Base-by-base conservation (phyloP, 2,797 vertebrate genomes). In the Atherinosoma microstoma region DNA sequence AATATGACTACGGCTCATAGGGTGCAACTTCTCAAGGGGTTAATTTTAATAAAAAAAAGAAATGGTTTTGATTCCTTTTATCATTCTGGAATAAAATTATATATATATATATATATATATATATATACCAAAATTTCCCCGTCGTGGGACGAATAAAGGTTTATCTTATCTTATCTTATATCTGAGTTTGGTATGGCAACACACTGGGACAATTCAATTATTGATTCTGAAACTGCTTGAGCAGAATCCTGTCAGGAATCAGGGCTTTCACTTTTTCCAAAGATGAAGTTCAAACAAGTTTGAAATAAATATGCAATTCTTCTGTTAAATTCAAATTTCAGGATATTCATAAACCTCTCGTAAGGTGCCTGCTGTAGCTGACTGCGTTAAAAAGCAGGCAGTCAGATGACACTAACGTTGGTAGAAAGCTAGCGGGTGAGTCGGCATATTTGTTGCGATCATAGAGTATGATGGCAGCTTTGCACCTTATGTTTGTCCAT, bases 201-300 rank as follows among this genome's bases (percentile, higher is more conserved):
- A 77, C 32, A 53, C 56, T 15, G 18, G 30, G 75, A 76, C 72
- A 60, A 56, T 81, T 36, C 40, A 53, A 58, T 42, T 72, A 81
- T 47, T 76, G 64, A 71, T 85, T 79, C 83, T 22, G 49, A 71
- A 79, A 67, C 29, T 54, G 62, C 49, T 36, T 47, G 4, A 71
- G 63, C 38, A 24, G 74, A 83, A 71, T 63, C 56, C 27, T 13
- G 56, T 61, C 38, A 53, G 63, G 56, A 56, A 13, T n/a, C 22
- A 24, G 49, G 51, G n/a, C 49, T 51, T 24, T 24, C 22, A 27
- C 18, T 53, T 27, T 53, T 51, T 53, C 11, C 11, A 27, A 27
- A 27, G 27, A 15, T 53, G 2, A 27, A 27, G 22, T 53, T 13
- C n/a, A 51, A 51, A 51, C 10, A 4, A 11, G 3, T 51, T 51